These are phyloP conservation scores for Lochmaea crataegi DNA, from an alignment of 2,888 invertebrate species.

Conservation along the genomic window DNA sequence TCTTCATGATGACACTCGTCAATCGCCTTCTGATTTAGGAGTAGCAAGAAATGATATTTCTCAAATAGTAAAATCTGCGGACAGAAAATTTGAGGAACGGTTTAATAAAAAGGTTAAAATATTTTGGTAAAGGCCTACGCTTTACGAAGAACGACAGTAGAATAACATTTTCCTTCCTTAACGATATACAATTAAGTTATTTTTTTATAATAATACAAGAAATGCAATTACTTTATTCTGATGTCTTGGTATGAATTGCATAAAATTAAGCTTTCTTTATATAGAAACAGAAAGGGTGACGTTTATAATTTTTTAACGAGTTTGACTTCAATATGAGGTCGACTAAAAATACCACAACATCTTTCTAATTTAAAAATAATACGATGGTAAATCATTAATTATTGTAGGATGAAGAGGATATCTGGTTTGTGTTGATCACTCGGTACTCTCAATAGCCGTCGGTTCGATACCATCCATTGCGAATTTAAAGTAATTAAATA, in stretches of 20 bases:
- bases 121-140: too few species aligned
- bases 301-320: slow-evolving; percentile 15
- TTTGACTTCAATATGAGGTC: slow-evolving; percentile 9
- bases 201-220: background rate
- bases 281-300: slow-evolving; percentile 4
- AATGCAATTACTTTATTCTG: background rate
- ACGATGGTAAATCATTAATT: slow-evolving; percentile 31
- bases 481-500: slow-evolving; percentile 33
- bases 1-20: too few species aligned
- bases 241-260: background rate
- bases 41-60: too few species aligned
- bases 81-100: too few species aligned
- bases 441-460: slow-evolving; percentile 31
- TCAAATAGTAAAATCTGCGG: too few species aligned
- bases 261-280: slow-evolving; percentile 4
- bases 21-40: too few species aligned
- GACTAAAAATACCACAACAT: slow-evolving; percentile 32
- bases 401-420: slow-evolving; percentile 31
- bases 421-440: slow-evolving; percentile 34
- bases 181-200: background rate
- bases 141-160: too few species aligned
- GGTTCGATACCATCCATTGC: slow-evolving; percentile 32
- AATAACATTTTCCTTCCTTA: too few species aligned
- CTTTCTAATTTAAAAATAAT: slow-evolving; percentile 33
- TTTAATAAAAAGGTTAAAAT: too few species aligned